Conservation (phyloP, 1,140 invertebrate species). For the Thaumatotibia leucotreta region DNA sequence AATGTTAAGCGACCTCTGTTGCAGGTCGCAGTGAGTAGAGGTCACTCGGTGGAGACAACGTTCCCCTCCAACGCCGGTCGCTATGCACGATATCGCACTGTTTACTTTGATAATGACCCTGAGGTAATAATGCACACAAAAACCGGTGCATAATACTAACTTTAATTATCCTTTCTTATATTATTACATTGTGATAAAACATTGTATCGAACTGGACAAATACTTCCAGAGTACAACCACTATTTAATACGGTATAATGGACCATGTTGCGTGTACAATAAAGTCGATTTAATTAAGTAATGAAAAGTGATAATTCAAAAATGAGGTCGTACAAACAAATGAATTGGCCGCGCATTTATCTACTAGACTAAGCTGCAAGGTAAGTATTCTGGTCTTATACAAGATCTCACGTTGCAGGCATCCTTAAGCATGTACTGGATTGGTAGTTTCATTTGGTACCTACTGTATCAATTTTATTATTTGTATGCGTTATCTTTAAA, state of each 20-base stretch:
- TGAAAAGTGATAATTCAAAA: not conserved
- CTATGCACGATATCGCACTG: slow-evolving; percentile 1
- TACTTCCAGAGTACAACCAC: not conserved
- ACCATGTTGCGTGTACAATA: too few relatives aligned
- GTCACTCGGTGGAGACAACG: not conserved
- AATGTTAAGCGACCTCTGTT: slow-evolving; percentile 2
- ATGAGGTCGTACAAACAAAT: not conserved
- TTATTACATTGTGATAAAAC: too few relatives aligned
- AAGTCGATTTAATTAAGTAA: not conserved
- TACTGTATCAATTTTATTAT: not conserved
- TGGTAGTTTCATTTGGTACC: not conserved
- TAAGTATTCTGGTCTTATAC: not conserved
- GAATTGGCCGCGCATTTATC: not conserved
- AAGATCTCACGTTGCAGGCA: not conserved
- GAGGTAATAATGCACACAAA: not conserved
- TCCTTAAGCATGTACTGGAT: not conserved
- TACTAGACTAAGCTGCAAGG: not conserved
- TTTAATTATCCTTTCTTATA: not conserved
- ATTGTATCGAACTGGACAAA: too few relatives aligned
- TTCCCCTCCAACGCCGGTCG: not conserved
- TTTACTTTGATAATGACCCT: slow-evolving; percentile 3
- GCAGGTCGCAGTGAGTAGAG: not conserved
- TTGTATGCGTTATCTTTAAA: slow-evolving; percentile 1
- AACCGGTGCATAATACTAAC: not conserved
- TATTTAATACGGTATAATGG: too few relatives aligned